Conservation (phyloP, 2,113 vertebrate genomes). For the Oxyura jamaicensis region DNA sequence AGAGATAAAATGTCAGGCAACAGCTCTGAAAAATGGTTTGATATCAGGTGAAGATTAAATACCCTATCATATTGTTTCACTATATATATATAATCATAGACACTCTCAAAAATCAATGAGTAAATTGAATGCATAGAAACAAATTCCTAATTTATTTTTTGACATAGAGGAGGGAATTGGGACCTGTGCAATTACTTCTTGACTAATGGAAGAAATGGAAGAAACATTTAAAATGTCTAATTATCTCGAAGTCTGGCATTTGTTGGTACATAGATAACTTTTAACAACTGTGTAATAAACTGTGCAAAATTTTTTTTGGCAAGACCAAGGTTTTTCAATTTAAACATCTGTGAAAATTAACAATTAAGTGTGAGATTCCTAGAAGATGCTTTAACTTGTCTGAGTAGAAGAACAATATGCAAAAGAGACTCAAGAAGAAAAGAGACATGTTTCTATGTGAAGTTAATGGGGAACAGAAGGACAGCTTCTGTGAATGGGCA, state of each 20-base stretch:
- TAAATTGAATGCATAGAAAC: background rate
- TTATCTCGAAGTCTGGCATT: background rate
- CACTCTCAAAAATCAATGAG: background rate
- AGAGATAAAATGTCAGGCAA: slow-evolving; percentile 34
- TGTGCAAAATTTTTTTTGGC: background rate
- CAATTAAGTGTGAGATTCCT: background rate
- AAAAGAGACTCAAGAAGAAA: background rate
- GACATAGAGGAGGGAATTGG: background rate
- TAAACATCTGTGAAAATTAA: background rate
- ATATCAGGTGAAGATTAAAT: background rate
- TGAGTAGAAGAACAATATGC: background rate
- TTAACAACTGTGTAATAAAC: background rate
- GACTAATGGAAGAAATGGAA: background rate
- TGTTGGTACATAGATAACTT: background rate
- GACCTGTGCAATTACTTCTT: background rate
- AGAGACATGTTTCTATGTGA: background rate
- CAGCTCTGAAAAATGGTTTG: slow-evolving; percentile 21
- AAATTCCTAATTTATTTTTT: background rate
- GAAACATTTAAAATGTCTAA: background rate
- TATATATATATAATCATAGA: background rate
- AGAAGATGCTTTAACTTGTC: background rate
- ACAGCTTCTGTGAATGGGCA: background rate
- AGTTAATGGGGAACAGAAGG: background rate
- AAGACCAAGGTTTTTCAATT: background rate
- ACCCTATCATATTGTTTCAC: background rate